Base-by-base conservation (phyloP, 2,113 vertebrate genomes). In the Phrynocephalus versicolor region DNA sequence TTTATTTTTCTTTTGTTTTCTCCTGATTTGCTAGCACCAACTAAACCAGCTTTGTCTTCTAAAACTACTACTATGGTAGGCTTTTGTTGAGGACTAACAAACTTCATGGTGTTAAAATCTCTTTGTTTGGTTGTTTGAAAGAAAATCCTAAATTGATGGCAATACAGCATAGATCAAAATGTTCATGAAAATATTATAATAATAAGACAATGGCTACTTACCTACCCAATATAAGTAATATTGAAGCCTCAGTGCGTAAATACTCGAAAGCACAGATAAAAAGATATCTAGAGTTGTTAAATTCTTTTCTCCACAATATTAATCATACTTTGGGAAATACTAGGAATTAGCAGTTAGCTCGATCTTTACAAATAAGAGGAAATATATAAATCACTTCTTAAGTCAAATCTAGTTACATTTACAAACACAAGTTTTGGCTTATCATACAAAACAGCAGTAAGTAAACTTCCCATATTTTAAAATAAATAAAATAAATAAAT, bases 361-460 rank as follows among this genome's bases (percentile, higher is more conserved):
- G 33, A 87, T 84, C 85, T 82, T 88, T 83, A 55, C 87, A 51
- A 92, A 88, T 57, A 83, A 21, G 23, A 73, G n/a, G 35, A 16
- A 74, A 80, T 25, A 85, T 0, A 13, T 35, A 79, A 77, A 45
- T 83, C 74, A 87, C 15, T 37, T 69, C 23, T 76, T 86, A 55
- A 85, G 83, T 60, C 65, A 88, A 87, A 90, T 9, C 71, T 71
- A 1, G 55, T 8, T 85, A 85, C 4, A 80, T 39, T 74, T 88
- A 85, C 0, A 88, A 77, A 81, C 10, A 45, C 45, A 45, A 88
- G 88, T 85, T 30, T 71, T 35, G 55, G 3, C 21, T 82, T 57
- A 79, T 27, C 33, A 18, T 81, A 51, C 81, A 25, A 51, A n/a
- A 8, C 4, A 92, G 0, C 37, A 18, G n/a, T 27, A 87, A 8